Conservation (phyloP, 2,797 vertebrate species). For the Chromis chromis region DNA sequence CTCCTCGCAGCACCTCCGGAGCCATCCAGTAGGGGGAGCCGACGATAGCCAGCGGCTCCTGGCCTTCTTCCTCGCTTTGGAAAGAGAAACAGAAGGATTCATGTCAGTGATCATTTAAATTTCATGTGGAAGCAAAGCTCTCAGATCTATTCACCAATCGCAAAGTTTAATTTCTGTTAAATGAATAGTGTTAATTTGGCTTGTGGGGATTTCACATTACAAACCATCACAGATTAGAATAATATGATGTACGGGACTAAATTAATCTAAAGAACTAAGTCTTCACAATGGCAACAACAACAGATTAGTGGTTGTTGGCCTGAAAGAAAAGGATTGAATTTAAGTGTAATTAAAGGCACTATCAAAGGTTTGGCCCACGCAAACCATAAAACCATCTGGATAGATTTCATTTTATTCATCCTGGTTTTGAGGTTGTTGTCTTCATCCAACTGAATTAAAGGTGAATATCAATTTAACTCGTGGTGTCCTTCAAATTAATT, state of each 20-base stretch:
- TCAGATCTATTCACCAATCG: too few species aligned
- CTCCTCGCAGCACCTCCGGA: conserved; percentile 92
- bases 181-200: background rate
- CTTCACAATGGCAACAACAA: background rate
- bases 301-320: background rate
- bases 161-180: background rate
- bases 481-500: too few species aligned
- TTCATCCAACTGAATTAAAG: background rate
- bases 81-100: background rate
- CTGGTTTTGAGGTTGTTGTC: background rate
- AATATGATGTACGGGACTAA: background rate
- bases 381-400: too few species aligned
- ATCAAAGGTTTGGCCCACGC: background rate
- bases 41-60: conserved; percentile 91
- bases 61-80: conserved; percentile 86
- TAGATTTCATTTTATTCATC: too few species aligned
- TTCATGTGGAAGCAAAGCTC: too few species aligned
- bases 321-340: background rate
- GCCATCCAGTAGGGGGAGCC: conserved; percentile 99
- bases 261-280: background rate
- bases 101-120: background rate
- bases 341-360: background rate
- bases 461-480: background rate
- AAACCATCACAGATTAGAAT: background rate
- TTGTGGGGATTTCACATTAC: background rate